Percentiles rank a stretch among this genome's conserved stretches.
Evolutionary conservation across 2,797 vertebrate genomes (phyloP).

Genomic region (Hemibagrus guttatus): DNA sequence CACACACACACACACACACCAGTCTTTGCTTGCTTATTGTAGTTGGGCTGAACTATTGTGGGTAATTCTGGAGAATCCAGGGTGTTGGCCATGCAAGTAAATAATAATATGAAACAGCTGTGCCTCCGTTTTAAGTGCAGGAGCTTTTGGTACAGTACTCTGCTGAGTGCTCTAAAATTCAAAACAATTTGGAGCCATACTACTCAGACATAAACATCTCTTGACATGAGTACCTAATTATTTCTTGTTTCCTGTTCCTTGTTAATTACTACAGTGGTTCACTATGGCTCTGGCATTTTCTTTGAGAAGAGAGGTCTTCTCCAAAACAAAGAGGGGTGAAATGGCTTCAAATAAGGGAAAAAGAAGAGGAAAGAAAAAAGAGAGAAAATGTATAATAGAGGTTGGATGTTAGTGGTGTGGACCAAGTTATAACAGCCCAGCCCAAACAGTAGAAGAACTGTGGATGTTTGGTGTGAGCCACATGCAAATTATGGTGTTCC

Average conservation of each 20-base stretch:
- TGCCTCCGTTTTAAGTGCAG: conserved; percentile 58
- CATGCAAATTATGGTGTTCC: conserved; percentile 50
- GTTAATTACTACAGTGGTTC: not conserved
- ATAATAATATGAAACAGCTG: conserved; percentile 78
- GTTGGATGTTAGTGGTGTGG: conserved; percentile 57
- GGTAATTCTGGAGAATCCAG: conserved; percentile 62
- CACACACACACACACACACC: conserved; percentile 38
- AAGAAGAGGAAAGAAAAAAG: conserved; percentile 16
- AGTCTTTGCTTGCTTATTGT: conserved; percentile 50
- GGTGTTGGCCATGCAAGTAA: conserved; percentile 72
- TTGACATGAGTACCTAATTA: not conserved
- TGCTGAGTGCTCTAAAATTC: conserved; percentile 57
- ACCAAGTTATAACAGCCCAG: conserved; percentile 61
- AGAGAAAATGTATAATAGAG: conserved; percentile 34
- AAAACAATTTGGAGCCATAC: conserved; percentile 33
- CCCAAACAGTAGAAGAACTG: conserved; percentile 55
- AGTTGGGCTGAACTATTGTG: conserved; percentile 60
- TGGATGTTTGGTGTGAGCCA: conserved; percentile 7
- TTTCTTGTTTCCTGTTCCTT: not conserved
- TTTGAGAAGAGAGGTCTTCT: conserved; percentile 55
- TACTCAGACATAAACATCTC: not conserved
- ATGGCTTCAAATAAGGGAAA: conserved; percentile 52
- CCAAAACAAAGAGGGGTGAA: conserved; percentile 47
- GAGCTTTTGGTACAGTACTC: conserved; percentile 48
- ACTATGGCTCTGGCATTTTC: not conserved